Base-by-base conservation (phyloP, 2,113 vertebrate genomes). In the Orientallactaga bullata region DNA sequence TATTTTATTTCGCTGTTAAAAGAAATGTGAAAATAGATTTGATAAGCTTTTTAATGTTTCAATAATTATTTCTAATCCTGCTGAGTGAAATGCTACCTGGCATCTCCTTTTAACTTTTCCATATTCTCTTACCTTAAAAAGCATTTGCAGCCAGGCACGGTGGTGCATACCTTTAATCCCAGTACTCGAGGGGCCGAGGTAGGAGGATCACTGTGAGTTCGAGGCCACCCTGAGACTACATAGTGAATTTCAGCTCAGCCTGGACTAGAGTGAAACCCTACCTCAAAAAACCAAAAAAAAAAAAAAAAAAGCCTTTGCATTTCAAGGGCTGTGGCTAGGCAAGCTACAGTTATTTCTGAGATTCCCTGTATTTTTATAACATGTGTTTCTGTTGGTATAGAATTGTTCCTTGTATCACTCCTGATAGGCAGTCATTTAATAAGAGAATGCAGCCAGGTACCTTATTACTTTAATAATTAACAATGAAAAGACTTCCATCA, bases 51-150 rank as follows among this genome's bases (percentile, higher is more conserved):
- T 16, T 83, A 23, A 55, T 90, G 13, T 84, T 78, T 93, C 28
- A 84, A 91, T 84, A 82, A 89, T 82, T 79, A 83, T 89, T 93
- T 94, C 35, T 90, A 72, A 88, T 72, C 61, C n/a, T 69, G 4
- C 5, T 79, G 39, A 89, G 28, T 91, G 60, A 79, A 85, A 90
- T 86, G 35, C 16, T 60, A 89, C 66, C 65, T 42, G 47, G 68
- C 4, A 30, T 85, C n/a, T 58, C 13, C 74, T 93, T 91, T 73
- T 30, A 84, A 78, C 26, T 86, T 88, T 89, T 83, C 23, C 94
- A 23, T 72, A 30, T 42, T 32, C 39, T 51, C n/a, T 91, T 83
- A 77, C 65, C 85, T 91, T 72, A 69, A 72, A 92, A 94, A 93
- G 35, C 42, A 23, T 89, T 76, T 69, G n/a, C n/a, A n/a, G n/a